A percentile compares a stretch with the other conserved stretches of the same genome.
Evolutionary conservation across 1,140 invertebrate genomes (phyloP).

Genomic region (Sipha flava): DNA sequence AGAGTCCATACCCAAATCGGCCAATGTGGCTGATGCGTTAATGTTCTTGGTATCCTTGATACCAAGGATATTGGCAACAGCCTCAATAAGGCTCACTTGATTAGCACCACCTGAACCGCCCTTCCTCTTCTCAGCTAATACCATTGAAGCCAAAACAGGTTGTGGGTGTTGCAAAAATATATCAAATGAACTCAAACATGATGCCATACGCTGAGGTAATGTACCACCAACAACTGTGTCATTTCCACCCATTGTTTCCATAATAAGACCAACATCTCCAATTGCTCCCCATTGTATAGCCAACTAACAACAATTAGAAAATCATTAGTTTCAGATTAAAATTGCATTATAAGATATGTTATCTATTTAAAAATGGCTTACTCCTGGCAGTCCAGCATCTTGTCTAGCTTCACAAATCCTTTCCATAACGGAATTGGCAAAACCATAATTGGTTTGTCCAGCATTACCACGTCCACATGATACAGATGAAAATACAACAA

Average conservation of each 20-base stretch:
- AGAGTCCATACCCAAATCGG: slow-evolving; percentile 93
- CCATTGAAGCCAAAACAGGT: slow-evolving; percentile 74
- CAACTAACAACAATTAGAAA: slow-evolving; percentile 42
- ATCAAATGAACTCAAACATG: slow-evolving; percentile 78
- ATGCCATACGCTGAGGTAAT: slow-evolving; percentile 81
- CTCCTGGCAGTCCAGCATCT: slow-evolving; percentile 63
- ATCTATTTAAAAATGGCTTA: slow-evolving; percentile 37
- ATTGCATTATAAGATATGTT: background rate
- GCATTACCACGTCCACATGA: slow-evolving; percentile 89
- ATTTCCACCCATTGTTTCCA: slow-evolving; percentile 75
- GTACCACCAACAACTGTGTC: slow-evolving; percentile 86
- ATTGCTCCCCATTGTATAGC: slow-evolving; percentile 97
- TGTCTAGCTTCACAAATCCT: slow-evolving; percentile 79
- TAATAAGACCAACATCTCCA: slow-evolving; percentile 87
- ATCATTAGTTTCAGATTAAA: background rate
- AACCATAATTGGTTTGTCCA: slow-evolving; percentile 91
- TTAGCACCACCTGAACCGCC: slow-evolving; percentile 42
- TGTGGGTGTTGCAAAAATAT: slow-evolving; percentile 78
- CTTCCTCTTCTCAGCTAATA: slow-evolving; percentile 63
- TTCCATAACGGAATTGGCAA: slow-evolving; percentile 94
- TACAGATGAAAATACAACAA: slow-evolving; percentile 89
- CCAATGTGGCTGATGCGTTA: slow-evolving; percentile 62
- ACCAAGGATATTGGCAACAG: slow-evolving; percentile 73
- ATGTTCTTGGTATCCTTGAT: slow-evolving; percentile 75
- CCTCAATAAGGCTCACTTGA: slow-evolving; percentile 56